These are phyloP conservation scores for Drosophila bifasciata DNA, from an alignment of 1,140 invertebrate genomes.

Conservation along the genomic window DNA sequence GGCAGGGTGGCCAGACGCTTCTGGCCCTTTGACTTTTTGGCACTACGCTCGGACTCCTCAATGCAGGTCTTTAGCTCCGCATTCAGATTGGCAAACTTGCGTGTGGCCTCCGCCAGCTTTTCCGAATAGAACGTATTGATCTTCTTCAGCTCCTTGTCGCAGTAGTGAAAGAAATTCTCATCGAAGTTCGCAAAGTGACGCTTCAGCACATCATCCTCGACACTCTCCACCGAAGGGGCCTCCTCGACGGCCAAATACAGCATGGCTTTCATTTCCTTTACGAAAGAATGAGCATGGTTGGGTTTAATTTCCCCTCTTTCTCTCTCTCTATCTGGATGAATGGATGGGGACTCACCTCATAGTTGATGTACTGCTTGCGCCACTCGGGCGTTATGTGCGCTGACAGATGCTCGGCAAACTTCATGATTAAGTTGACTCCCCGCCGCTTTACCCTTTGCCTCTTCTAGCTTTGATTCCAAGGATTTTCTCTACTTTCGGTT, in stretches of 20 bases:
- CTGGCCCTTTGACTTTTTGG: conserved; percentile 85
- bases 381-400: conserved; percentile 99
- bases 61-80: conserved; percentile 93
- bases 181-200: conserved; percentile 97
- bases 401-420: conserved; percentile 97
- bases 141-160: conserved; percentile 97
- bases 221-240: conserved; percentile 93
- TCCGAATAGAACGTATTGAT: conserved; percentile 99
- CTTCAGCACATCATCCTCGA: conserved; percentile 94
- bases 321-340: neutral
- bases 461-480: too few species aligned
- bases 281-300: neutral
- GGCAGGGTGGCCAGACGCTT: conserved; percentile 86
- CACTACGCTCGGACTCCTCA: conserved; percentile 87
- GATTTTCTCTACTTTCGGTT: too few species aligned
- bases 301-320: too few species aligned
- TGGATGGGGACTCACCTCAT: conserved; percentile 91
- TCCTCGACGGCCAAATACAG: conserved; percentile 94
- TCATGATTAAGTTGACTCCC: conserved; percentile 87
- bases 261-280: conserved; percentile 96
- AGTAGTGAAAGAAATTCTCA: conserved; percentile 97
- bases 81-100: conserved; percentile 96
- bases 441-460: neutral
- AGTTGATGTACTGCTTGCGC: conserved; percentile 99
- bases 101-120: conserved; percentile 97